Base-by-base conservation (phyloP, 2,113 vertebrate genomes). In the Empidonax alnorum region DNA sequence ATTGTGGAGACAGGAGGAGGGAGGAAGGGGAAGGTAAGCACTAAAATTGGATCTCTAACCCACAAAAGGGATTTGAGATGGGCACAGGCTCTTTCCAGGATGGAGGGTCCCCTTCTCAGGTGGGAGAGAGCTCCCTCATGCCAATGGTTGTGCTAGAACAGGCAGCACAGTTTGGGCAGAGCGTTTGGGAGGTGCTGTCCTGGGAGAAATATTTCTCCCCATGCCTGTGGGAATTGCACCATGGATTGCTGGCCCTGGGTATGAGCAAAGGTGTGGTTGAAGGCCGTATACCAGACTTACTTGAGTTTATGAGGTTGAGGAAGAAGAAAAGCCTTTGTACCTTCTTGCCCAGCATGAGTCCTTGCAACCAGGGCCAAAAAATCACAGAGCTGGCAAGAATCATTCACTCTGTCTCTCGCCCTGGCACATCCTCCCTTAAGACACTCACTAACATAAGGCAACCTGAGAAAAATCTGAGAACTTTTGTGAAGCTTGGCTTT, bases 401-500 rank as follows among this genome's bases (percentile, higher is more conserved):
- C 0, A 0, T 33, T 74, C 1, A 0, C 31, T 37, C 39, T 30
- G 28, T 13, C 22, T 67, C 37, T 63, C 35, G 49, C 16, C 8
- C 22, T 19, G 61, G 24, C 31, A 18, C 22, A 19, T 47, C 31
- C 17, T 78, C 47, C 52, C 52, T 31, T 14, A 56, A 33, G 62
- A 33, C n/a, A 8, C 46, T 74, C 61, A 56, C 20, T 50, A 56
- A 18, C 15, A n/a, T 1, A 49, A 56, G 1, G 7, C 21, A 74
- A 47, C 16, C 11, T 27, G 4, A 56, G 81, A 9, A 46, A 44
- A 21, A 10, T 4, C 27, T 3, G 21, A 44, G 12, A n/a, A 37
- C 17, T 75, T 72, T 1, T 10, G 14, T 78, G 75, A 46, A 59
- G 12, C 19, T 71, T 53, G 24, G 27, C 6, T 58, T 66, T 63